Evolutionary conservation across 2,113 vertebrate genomes (phyloP), one percentile per base, ranked within the genome.

Genomic region (Deroptyus accipitrinus): DNA sequence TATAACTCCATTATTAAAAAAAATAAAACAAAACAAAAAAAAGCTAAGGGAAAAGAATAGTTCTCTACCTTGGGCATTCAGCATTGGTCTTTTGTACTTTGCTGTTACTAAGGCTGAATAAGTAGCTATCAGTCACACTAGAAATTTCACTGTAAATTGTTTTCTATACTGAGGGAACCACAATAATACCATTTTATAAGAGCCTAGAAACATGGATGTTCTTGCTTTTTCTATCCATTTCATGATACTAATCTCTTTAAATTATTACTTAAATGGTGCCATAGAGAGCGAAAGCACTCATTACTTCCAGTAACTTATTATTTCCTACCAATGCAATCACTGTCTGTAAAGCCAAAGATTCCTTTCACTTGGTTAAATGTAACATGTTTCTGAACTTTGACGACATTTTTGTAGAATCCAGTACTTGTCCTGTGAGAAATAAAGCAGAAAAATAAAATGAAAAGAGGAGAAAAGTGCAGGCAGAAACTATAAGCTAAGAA

Each of bases 361-460:
- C 99, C 99, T 97, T 99, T 99, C 82, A 99, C 99, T 97, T 99
- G 99, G 92, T 99, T 99, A 96, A 99, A 99, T 5, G 99, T 99
- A 18, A 99, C 99, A 11, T 99, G 99, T 92, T 99, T 99, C 97
- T 99, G 99, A 91, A 99, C 97, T 97, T 98, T 99, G 61, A 99
- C 98, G 46, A 99, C 98, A 27, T 99, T 99, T 96, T 92, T 98
- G 97, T 99, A 99, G 98, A 99, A 99, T 68, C 98, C 98, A 1
- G 98, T 96, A 82, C 98, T 99, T 41, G 90, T 87, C 77, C 99
- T 99, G 97, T n/a, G 39, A 90, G 82, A 41, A 95, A 77, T 30
- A n/a, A 73, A 23, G 16, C 2, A 13, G 23, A 67, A 88, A 83
- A 95, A 82, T n/a, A 61, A 89, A 75, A 57, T 27, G 5, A 79